Evolutionary conservation across 2,113 vertebrate species (phyloP).

Genomic region (Pao palembangensis): DNA sequence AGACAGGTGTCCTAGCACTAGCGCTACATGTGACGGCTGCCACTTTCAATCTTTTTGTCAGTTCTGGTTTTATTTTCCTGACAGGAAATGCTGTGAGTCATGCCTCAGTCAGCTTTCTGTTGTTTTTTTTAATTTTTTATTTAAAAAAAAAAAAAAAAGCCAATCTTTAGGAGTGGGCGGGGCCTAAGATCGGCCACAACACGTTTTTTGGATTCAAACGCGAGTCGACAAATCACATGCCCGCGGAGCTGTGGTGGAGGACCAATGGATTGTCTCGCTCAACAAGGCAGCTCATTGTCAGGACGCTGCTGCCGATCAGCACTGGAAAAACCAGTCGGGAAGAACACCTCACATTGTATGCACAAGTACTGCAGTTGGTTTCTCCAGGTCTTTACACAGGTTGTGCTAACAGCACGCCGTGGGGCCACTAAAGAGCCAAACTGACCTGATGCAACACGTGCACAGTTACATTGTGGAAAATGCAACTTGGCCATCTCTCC

Average conservation of each 20-base stretch:
- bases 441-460: background rate
- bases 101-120: conserved; percentile 13
- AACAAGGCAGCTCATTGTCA: conserved; percentile 52
- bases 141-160: conserved; percentile 17
- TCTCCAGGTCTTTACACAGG: conserved; percentile 9
- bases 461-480: conserved; percentile 7
- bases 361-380: conserved; percentile 17
- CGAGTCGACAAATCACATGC: conserved; percentile 47
- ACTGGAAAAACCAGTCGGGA: conserved; percentile 53
- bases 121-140: background rate
- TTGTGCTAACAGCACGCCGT: conserved; percentile 7
- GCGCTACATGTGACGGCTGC: background rate
- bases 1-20: background rate
- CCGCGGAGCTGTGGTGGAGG: conserved; percentile 2
- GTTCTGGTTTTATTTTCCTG: conserved; percentile 3
- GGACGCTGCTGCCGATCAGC: conserved; percentile 18
- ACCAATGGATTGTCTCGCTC: conserved; percentile 36
- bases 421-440: conserved; percentile 13
- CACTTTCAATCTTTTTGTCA: conserved; percentile 1
- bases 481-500: conserved; percentile 5
- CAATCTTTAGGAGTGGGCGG: background rate
- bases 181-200: conserved; percentile 4
- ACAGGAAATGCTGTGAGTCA: conserved; percentile 43
- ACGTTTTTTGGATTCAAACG: conserved; percentile 34
- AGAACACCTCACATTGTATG: conserved; percentile 34